Percentiles rank a stretch among this genome's conserved stretches.
Evolutionary conservation across 2,113 vertebrate genomes (phyloP).

Genomic region (Neolamprologus caudopunctatus): DNA sequence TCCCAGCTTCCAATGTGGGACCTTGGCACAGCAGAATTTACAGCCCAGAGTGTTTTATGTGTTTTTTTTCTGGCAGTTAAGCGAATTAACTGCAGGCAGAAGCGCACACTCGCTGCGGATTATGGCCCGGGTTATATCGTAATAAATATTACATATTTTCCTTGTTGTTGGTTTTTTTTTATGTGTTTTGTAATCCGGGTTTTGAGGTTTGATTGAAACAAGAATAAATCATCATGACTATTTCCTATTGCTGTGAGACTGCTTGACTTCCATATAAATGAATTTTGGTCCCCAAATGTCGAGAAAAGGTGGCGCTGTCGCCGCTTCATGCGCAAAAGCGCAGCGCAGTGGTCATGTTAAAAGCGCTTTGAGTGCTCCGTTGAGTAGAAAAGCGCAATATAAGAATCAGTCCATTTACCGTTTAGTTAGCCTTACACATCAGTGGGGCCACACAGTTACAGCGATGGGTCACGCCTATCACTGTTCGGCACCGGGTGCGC

Average conservation of each 20-base stretch:
- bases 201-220: not conserved
- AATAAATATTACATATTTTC: not conserved
- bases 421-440: not conserved
- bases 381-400: not conserved
- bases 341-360: fast-evolving
- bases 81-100: not conserved
- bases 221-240: not conserved
- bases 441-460: not conserved
- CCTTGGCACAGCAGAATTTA: not conserved
- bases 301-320: not conserved
- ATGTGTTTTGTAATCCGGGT: not conserved
- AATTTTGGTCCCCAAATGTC: not conserved
- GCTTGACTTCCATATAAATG: not conserved
- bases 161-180: not conserved
- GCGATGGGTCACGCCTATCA: fast-evolving
- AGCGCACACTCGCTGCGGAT: not conserved
- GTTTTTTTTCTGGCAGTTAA: not conserved
- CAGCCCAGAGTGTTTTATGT: not conserved
- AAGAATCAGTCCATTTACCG: not conserved
- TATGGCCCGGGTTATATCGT: not conserved
- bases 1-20: not conserved
- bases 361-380: not conserved
- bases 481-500: not conserved
- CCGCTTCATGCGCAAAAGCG: not conserved
- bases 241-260: not conserved